Evolutionary conservation across 2,888 invertebrate genomes (phyloP).

Genomic region (Megalurothrips usitatus): DNA sequence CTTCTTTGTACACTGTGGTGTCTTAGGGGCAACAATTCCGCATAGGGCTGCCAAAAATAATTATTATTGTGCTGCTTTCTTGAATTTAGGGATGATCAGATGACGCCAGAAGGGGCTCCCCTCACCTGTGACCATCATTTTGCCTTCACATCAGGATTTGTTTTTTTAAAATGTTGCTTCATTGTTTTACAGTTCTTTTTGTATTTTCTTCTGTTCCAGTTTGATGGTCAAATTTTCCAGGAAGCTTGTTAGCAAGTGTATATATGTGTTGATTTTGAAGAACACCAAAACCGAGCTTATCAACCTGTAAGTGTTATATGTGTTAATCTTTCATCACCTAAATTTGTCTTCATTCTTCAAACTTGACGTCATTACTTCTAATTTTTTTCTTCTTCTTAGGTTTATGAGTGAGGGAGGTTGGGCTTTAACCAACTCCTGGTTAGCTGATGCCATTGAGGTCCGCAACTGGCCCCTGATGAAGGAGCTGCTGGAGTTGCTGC

Average conservation of each 20-base stretch:
- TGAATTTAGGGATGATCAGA: no score
- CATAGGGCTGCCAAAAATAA: no score
- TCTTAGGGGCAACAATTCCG: no score
- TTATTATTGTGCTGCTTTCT: no score
- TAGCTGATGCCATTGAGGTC: conserved; percentile 77
- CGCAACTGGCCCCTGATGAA: conserved; percentile 83
- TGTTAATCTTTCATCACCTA: not conserved
- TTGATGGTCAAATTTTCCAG: conserved; percentile 94
- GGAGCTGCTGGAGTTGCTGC: conserved; percentile 78
- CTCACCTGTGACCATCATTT: no score
- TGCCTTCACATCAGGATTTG: no score
- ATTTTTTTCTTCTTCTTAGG: conserved; percentile 45
- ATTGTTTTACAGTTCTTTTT: conserved; percentile 18
- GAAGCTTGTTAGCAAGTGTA: conserved; percentile 91
- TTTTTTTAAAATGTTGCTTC: no score
- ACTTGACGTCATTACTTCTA: not conserved
- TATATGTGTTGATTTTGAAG: conserved; percentile 88
- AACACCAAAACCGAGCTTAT: conserved; percentile 77
- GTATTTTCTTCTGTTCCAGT: conserved; percentile 56
- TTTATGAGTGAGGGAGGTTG: conserved; percentile 91
- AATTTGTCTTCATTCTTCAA: not conserved
- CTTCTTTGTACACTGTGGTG: no score
- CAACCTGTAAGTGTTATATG: conserved; percentile 57
- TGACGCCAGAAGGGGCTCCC: no score
- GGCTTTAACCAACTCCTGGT: conserved; percentile 85